Evolutionary conservation across 2,113 vertebrate species (phyloP), one percentile per base, ranked within the genome.

Genomic region (Myanophis thanlyinensis): DNA sequence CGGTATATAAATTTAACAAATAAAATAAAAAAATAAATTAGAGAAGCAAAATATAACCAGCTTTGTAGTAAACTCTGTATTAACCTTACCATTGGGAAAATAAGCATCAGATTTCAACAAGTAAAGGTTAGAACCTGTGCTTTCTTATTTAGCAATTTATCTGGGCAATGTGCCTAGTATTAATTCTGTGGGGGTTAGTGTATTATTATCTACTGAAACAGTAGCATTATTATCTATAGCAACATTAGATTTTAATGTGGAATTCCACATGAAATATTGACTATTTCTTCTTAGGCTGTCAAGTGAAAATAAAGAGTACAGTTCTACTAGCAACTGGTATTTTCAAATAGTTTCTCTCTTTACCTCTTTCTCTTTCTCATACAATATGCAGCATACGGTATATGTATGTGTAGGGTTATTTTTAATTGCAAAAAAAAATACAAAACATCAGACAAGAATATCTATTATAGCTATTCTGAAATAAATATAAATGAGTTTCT

Each of bases 71-170:
- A 62, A 91, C 46, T 25, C 47, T 51, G 25, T 51, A 23, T 88
- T 91, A 91, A 87, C 54, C 90, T 48, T 67, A 87, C 47, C 47
- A 91, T 48, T 22, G 12, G 88, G 44, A 52, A 3, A 89, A 88
- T 46, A 62, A 0, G 7, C 51, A 23, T 87, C 3, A 3, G 3
- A 80, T 62, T 30, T 54, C 3, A 94, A 87, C 94, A 92, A 80
- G 0, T 0, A 0, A 23, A 89, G 8, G 23, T 13, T 51, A 44
- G 0, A 0, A 40, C 20, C 35, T 7, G 5, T 2, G 35, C 80
- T 93, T 3, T 85, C 6, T 13, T 3, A 56, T 46, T 1, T 18
- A 67, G 15, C 62, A 67, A 22, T 18, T 91, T 1, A 91, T 40
- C 3, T 44, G 11, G 86, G 4, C 10, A 87, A 2, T 0, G 48